Base-by-base conservation (phyloP, 2,113 vertebrate species). In the Ophthalmolycus amberensis region DNA sequence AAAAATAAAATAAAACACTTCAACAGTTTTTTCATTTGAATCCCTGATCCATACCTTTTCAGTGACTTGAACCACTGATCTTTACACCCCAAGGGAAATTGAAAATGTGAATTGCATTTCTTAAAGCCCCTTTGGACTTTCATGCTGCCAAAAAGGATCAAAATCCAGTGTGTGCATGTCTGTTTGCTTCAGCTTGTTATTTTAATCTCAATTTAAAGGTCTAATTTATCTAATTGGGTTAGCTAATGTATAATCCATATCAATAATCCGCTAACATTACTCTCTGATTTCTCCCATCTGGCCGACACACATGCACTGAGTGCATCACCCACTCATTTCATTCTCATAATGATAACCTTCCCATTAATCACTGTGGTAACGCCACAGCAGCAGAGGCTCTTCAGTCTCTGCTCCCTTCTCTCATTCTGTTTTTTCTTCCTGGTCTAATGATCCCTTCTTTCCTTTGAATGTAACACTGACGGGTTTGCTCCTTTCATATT, bases 171-270 rank as follows among this genome's bases (percentile, higher is more conserved):
- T 65, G 59, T 63, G 20, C n/a, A 2, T 25, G 44, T 14, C 56
- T 34, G 15, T 1, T 54, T 83, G 66, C 85, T 50, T 34, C 71
- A 34, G 80, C 50, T 48, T 83, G 80, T 82, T 79, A 79, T 25
- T 42, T 75, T 87, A 80, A 85, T 87, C 79, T 82, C 85, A 72
- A 75, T 0, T 87, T 82, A 77, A 79, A 73, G 32, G 58, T 44
- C 9, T 73, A 70, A 85, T 85, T 85, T 67, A 79, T 88, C 76
- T 66, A 86, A 88, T 90, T 80, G 79, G 85, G 85, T 88, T 60
- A 84, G 83, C 56, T 84, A 78, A 88, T 86, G 80, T 54, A 54
- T 82, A 48, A 22, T 83, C 71, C 37, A 34, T 27, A 58, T 86
- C 82, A 87, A 89, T 82, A 85, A 83, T 85, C 73, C 46, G 27